phyloP scores from a whole-genome alignment of 2,888 invertebrate genomes.

The Tuberolachnus salignus region DNA sequence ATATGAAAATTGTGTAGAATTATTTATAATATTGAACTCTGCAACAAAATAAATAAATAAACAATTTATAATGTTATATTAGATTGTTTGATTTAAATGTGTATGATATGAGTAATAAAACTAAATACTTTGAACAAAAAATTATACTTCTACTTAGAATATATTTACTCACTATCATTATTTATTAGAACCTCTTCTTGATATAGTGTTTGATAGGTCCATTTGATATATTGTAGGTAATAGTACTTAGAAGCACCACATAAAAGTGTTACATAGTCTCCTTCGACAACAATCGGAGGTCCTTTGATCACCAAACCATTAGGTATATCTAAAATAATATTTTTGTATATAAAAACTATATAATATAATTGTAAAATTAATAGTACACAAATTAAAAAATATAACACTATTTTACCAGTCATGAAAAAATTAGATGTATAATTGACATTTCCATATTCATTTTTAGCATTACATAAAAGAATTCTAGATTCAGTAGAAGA shows the following conservation, averaged over 20 bases:
- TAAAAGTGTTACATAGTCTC: slow-evolving; percentile 66
- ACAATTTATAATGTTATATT: slow-evolving; percentile 4
- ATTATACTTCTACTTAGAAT: neutral
- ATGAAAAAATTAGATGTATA: slow-evolving; percentile 35
- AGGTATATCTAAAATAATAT: slow-evolving; percentile 59
- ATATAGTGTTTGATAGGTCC: slow-evolving; percentile 62
- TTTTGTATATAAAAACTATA: slow-evolving; percentile 11
- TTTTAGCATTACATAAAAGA: slow-evolving; percentile 54
- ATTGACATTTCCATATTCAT: slow-evolving; percentile 46
- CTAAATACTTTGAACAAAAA: slow-evolving; percentile 4
- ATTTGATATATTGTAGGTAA: slow-evolving; percentile 65
- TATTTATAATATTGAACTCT: slow-evolving; percentile 59
- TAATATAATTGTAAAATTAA: neutral
- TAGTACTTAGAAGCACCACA: slow-evolving; percentile 69
- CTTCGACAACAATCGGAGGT: slow-evolving; percentile 63
- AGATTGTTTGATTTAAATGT: neutral
- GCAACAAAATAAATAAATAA: slow-evolving; percentile 49
- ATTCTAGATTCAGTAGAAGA: slow-evolving; percentile 39
- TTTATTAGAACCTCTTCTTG: slow-evolving; percentile 6
- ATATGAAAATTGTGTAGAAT: slow-evolving; percentile 62
- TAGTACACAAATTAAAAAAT: slow-evolving; percentile 7
- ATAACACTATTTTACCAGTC: slow-evolving; percentile 49
- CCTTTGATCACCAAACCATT: slow-evolving; percentile 56
- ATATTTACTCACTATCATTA: slow-evolving; percentile 41
- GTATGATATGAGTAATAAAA: neutral